phyloP scores from a whole-genome alignment of 2,797 vertebrate genomes.

The Australoheros facetus region DNA sequence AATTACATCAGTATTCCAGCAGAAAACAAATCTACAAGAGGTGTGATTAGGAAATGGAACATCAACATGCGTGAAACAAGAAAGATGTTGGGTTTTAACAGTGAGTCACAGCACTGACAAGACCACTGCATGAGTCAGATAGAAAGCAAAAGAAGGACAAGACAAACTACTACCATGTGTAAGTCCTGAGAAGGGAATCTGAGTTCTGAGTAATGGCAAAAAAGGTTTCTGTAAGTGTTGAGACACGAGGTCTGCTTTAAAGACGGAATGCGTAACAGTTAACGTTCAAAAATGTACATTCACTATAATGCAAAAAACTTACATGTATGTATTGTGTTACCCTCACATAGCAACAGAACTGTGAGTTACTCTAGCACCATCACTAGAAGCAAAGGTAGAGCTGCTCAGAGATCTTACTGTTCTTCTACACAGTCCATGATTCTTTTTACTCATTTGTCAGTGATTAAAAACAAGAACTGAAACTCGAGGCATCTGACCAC shows the following conservation, averaged over 20 bases:
- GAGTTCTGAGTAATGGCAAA: conserved; percentile 19
- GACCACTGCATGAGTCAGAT: conserved; percentile 34
- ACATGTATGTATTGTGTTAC: neutral
- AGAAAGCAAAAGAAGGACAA: conserved; percentile 39
- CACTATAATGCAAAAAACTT: fast-evolving
- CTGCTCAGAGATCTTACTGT: neutral
- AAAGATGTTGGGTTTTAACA: conserved; percentile 37
- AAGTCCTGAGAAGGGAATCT: conserved; percentile 13
- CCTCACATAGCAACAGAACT: neutral
- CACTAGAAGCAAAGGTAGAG: neutral
- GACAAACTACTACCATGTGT: conserved; percentile 61
- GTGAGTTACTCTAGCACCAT: neutral
- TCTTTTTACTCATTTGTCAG: neutral
- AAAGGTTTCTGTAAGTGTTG: neutral
- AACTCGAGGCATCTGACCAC: neutral
- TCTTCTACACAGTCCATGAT: neutral
- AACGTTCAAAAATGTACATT: neutral
- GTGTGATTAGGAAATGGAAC: neutral
- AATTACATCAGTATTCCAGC: conserved; percentile 35
- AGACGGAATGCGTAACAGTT: neutral
- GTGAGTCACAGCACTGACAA: conserved; percentile 35
- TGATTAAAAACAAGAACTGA: neutral
- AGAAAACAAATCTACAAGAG: conserved; percentile 6
- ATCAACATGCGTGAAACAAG: neutral
- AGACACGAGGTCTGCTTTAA: conserved; percentile 28